Conservation (phyloP, 2,888 invertebrate species). For the Drosophila borealis region DNA sequence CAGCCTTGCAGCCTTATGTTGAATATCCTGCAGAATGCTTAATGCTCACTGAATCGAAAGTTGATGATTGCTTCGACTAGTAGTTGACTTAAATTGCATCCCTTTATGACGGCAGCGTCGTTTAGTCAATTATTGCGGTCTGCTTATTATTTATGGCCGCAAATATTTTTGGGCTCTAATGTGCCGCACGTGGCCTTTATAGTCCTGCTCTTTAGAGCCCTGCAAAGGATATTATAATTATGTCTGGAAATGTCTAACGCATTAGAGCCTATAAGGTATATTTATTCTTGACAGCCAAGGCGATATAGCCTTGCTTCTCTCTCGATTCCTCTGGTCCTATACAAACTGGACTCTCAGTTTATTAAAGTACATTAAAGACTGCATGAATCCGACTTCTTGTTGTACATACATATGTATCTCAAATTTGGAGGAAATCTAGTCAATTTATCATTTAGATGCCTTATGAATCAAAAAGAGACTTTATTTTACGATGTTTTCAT, state of each 20-base stretch:
- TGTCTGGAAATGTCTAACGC: neutral
- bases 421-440: too few species aligned
- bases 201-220: conserved; percentile 15
- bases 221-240: neutral
- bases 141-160: conserved; percentile 16
- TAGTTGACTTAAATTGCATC: conserved; percentile 44
- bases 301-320: too few species aligned
- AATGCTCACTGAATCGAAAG: conserved; percentile 41
- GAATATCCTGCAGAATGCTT: neutral
- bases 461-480: too few species aligned
- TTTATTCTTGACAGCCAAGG: too few species aligned
- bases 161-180: conserved; percentile 38
- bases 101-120: conserved; percentile 14
- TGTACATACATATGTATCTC: too few species aligned
- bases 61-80: conserved; percentile 16
- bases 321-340: too few species aligned
- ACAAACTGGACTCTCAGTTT: too few species aligned
- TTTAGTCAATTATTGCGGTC: conserved; percentile 53
- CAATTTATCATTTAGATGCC: too few species aligned
- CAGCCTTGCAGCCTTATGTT: conserved; percentile 18
- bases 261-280: too few species aligned
- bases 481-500: too few species aligned
- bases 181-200: conserved; percentile 55
- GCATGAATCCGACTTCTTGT: too few species aligned
- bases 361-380: too few species aligned